Base-by-base conservation (phyloP, 1,140 invertebrate species). In the Brachionus rubens region DNA sequence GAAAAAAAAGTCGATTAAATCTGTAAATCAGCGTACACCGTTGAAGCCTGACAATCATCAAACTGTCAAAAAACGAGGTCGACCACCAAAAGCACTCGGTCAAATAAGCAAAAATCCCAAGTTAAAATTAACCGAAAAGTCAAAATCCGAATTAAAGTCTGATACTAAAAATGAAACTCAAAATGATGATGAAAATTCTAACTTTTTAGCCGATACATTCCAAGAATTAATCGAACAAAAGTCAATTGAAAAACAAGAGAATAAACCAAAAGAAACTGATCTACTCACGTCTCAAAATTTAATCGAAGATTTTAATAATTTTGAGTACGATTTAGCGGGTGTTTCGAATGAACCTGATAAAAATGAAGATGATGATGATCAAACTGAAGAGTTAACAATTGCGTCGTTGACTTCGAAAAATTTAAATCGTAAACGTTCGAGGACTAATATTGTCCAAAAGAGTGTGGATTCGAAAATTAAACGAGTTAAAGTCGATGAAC, bases 31-130 rank as follows among this genome's bases (percentile, higher is more conserved):
- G n/a, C 36, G 68, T 6, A 72, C 68, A 10, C 68, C 68, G 12
- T 36, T 72, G 12, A 72, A 72, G 24, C 68, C 68, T n/a, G 68
- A 72, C 68, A 72, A 72, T 72, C 68, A 36, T 72, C 46, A 48
- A 12, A 70, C 65, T 6, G 40, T 50, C 1, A 72, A 72, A n/a
- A 72, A 72, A n/a, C 43, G 68, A 7, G 68, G 68, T 16, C 43
- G 68, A 40, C 68, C 68, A 36, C 68, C 68, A 7, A 72, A 72
- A 16, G 28, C 33, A 14, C 41, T n/a, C n/a, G n/a, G n/a, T n/a
- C n/a, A n/a, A n/a, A n/a, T n/a, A n/a, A n/a, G n/a, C n/a, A n/a
- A n/a, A n/a, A n/a, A n/a, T n/a, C n/a, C n/a, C n/a, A n/a, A n/a
- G n/a, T n/a, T n/a, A n/a, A n/a, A n/a, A n/a, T n/a, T n/a, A n/a